A percentile compares a stretch with the other conserved stretches of the same genome.
These are phyloP conservation scores for Meghimatium bilineatum DNA, from an alignment of 2,888 invertebrate species.

Conservation along the genomic window DNA sequence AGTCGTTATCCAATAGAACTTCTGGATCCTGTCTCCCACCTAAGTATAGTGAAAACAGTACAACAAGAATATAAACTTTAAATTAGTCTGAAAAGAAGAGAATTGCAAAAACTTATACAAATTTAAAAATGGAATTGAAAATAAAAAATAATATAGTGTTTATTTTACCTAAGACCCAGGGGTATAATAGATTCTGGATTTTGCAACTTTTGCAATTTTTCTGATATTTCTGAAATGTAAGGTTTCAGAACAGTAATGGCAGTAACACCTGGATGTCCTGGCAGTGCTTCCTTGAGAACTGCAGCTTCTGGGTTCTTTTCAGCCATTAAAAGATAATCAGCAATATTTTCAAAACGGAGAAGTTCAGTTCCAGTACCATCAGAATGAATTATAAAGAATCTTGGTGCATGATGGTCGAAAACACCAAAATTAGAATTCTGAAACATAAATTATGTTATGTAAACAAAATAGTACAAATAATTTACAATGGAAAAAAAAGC, in stretches of 20 bases:
- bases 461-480: not conserved
- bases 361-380: slow-evolving; percentile 76
- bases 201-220: slow-evolving; percentile 74
- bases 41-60: too few species aligned
- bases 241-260: slow-evolving; percentile 75
- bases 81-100: too few species aligned
- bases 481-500: not conserved
- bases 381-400: slow-evolving; percentile 74
- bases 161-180: slow-evolving; percentile 63
- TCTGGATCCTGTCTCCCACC: too few species aligned
- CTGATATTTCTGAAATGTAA: slow-evolving; percentile 63
- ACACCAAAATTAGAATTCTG: slow-evolving; percentile 9
- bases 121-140: not conserved
- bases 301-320: slow-evolving; percentile 75
- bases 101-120: too few species aligned
- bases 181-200: slow-evolving; percentile 74
- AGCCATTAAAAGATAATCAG: slow-evolving; percentile 71
- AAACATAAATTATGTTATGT: not conserved
- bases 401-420: slow-evolving; percentile 71
- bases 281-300: slow-evolving; percentile 73
- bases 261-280: slow-evolving; percentile 73
- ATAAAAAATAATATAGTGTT: not conserved
- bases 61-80: too few species aligned
- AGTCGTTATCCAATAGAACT: too few species aligned
- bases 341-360: slow-evolving; percentile 72